Percentiles rank a stretch among this genome's conserved stretches.
Evolutionary conservation across 2,797 vertebrate genomes (phyloP).

Genomic region (Kryptolebias ocellatus): DNA sequence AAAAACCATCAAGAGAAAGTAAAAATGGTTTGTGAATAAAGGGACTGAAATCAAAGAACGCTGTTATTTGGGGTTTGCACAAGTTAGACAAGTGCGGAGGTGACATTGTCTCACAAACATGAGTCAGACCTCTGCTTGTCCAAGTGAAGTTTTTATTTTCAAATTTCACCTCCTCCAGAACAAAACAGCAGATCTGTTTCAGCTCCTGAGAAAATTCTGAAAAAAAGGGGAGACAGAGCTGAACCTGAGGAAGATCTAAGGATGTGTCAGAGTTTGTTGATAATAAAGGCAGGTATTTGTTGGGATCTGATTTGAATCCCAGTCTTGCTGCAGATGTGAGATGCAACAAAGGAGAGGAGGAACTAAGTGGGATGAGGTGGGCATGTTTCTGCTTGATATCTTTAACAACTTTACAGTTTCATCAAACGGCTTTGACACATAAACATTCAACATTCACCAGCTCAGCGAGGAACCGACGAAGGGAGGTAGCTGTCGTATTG

Average conservation of each 20-base stretch:
- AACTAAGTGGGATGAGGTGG: neutral
- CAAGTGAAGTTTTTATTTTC: conserved; percentile 22
- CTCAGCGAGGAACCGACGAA: conserved; percentile 5
- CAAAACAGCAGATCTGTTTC: conserved; percentile 11
- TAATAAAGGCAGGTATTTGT: conserved; percentile 2
- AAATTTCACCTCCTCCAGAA: conserved; percentile 6
- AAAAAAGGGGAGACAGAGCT: neutral
- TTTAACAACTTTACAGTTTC: conserved; percentile 27
- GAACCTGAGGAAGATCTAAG: conserved; percentile 6
- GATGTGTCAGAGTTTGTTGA: neutral
- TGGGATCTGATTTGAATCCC: conserved; percentile 2
- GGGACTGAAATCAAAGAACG: neutral
- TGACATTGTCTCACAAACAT: conserved; percentile 10
- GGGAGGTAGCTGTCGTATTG: conserved; percentile 19
- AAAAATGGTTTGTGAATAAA: neutral
- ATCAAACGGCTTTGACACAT: neutral
- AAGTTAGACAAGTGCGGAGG: neutral
- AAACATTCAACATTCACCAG: conserved; percentile 14
- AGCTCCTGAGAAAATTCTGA: neutral
- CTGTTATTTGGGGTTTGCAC: neutral
- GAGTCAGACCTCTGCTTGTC: conserved; percentile 25
- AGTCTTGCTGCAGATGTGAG: conserved; percentile 2
- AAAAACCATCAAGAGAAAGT: neutral
- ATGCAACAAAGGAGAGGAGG: conserved; percentile 3
- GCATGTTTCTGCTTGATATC: conserved; percentile 28